A percentile compares a stretch with the other conserved stretches of the same genome.
These are phyloP conservation scores for Caradrina clavipalpis DNA, from an alignment of 2,888 invertebrate species.

Conservation along the genomic window DNA sequence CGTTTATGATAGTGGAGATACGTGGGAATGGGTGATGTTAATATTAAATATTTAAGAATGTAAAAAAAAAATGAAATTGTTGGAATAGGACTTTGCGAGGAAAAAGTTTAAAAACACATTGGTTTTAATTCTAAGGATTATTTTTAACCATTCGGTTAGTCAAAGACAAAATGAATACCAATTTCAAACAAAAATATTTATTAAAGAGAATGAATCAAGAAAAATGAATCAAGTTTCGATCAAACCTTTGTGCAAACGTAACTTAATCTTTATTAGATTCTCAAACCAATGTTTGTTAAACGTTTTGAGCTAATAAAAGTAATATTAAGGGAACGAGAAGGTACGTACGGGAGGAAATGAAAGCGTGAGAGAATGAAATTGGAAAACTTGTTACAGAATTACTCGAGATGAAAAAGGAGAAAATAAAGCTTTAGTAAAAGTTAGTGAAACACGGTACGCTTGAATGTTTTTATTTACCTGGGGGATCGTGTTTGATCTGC, in stretches of 20 bases:
- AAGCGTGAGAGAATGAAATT: slow-evolving; percentile 90
- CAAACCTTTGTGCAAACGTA: slow-evolving; percentile 77
- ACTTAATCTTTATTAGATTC: slow-evolving; percentile 85
- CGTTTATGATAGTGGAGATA: slow-evolving; percentile 39
- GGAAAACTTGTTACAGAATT: slow-evolving; percentile 90
- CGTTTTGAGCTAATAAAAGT: slow-evolving; percentile 90
- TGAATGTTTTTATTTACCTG: slow-evolving; percentile 70
- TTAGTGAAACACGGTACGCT: slow-evolving; percentile 75
- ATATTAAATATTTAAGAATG: slow-evolving; percentile 4
- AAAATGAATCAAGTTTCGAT: slow-evolving; percentile 56
- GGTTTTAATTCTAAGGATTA: background rate
- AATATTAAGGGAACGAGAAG: slow-evolving; percentile 85
- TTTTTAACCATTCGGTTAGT: background rate
- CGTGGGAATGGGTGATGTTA: slow-evolving; percentile 8
- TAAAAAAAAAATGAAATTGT: background rate
- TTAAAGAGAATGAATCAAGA: background rate
- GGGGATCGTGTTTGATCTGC: slow-evolving; percentile 65
- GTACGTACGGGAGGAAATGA: slow-evolving; percentile 87
- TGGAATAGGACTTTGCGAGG: background rate
- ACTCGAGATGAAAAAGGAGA: slow-evolving; percentile 84
- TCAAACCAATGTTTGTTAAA: slow-evolving; percentile 89
- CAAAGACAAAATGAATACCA: slow-evolving; percentile 21
- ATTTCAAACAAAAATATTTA: background rate
- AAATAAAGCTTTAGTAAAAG: slow-evolving; percentile 85
- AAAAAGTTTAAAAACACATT: slow-evolving; percentile 1